phyloP scores from a whole-genome alignment of 2,888 invertebrate genomes.

The Latrodectus hesperus region DNA sequence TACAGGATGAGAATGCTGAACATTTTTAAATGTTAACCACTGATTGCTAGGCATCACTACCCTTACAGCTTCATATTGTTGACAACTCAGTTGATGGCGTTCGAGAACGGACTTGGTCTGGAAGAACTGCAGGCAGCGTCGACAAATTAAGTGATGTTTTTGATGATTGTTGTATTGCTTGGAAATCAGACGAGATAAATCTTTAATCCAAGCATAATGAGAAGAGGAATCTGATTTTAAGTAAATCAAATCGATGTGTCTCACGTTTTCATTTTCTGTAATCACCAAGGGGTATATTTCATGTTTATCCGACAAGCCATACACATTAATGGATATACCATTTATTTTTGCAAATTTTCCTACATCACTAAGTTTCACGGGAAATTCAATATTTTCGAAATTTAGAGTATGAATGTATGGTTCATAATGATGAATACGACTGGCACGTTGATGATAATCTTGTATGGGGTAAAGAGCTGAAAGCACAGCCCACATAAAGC shows the following conservation, averaged over 20 bases:
- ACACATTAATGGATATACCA: constrained; percentile 29
- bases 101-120: background rate
- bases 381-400: constrained; percentile 3
- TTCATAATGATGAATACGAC: background rate
- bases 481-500: constrained; percentile 6
- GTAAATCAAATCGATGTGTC: constrained; percentile 1
- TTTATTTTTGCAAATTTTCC: constrained; percentile 10
- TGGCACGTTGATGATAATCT: background rate
- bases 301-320: background rate
- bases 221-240: background rate
- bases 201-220: constrained; percentile 28
- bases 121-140: constrained; percentile 20
- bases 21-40: constrained; percentile 18
- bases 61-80: constrained; percentile 7
- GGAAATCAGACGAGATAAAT: constrained; percentile 11
- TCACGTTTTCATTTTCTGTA: background rate
- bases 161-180: background rate
- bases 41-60: constrained; percentile 8
- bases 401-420: background rate
- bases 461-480: background rate
- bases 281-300: constrained; percentile 19
- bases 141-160: constrained; percentile 6
- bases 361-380: background rate
- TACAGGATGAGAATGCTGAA: background rate
- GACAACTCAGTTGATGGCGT: background rate